Evolutionary conservation across 2,113 vertebrate species (phyloP).

Genomic region (Oryzias celebensis): DNA sequence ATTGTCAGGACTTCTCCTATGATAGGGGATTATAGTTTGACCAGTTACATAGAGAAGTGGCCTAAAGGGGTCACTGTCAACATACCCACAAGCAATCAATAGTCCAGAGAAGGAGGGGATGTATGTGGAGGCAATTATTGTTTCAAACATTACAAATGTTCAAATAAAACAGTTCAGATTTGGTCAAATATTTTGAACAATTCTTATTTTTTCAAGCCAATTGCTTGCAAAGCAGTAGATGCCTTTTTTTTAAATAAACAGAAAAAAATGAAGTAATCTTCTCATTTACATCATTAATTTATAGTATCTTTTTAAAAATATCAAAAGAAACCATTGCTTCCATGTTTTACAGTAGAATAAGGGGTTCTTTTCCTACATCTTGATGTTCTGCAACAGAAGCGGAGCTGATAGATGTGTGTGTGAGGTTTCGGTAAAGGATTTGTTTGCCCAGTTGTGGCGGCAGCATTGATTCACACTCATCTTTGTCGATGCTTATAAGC

Average conservation of each 20-base stretch:
- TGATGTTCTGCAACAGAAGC: conserved; percentile 14
- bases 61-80: conserved; percentile 74
- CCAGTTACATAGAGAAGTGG: conserved; percentile 45
- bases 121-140: conserved; percentile 4
- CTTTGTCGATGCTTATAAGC: conserved; percentile 76
- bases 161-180: neutral
- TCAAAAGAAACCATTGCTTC: neutral
- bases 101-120: conserved; percentile 2
- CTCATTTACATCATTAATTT: neutral
- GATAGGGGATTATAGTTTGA: conserved; percentile 27
- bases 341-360: conserved; percentile 5
- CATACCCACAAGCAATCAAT: conserved; percentile 61
- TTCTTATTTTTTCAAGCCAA: neutral
- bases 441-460: conserved; percentile 72
- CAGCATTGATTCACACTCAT: conserved; percentile 78
- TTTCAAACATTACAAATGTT: neutral
- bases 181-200: neutral
- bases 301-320: neutral
- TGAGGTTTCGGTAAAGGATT: conserved; percentile 71
- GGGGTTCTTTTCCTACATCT: conserved; percentile 6
- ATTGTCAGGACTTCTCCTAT: conserved; percentile 20
- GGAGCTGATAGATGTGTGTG: conserved; percentile 4
- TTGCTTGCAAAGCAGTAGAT: neutral
- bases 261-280: neutral
- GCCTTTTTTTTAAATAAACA: neutral